Percentiles rank a stretch among this genome's conserved stretches.
phyloP scores from a whole-genome alignment of 2,797 vertebrate species.

The Sternotherus odoratus region DNA sequence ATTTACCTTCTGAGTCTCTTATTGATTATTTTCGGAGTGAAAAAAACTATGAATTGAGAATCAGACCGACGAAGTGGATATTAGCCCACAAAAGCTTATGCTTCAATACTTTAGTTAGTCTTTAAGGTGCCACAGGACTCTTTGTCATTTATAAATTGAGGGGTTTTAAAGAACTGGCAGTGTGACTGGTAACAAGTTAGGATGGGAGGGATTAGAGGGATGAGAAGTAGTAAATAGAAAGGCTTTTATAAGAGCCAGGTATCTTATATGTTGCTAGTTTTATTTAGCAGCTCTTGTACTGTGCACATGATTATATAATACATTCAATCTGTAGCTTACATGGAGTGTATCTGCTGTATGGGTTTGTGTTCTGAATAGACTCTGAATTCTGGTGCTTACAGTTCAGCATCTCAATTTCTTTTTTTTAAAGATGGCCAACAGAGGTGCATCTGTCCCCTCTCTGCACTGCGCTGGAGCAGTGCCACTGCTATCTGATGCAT shows the following conservation, averaged over 20 bases:
- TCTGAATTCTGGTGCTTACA: neutral
- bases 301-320: too few species aligned
- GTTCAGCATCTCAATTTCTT: neutral
- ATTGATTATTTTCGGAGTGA: neutral
- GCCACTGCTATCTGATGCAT: neutral
- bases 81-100: too few species aligned
- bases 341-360: neutral
- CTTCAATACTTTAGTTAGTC: too few species aligned
- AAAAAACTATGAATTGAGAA: too few species aligned
- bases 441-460: neutral
- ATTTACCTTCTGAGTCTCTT: neutral
- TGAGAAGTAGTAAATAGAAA: neutral
- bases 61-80: too few species aligned
- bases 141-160: too few species aligned
- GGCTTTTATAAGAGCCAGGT: neutral
- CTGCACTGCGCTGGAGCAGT: neutral
- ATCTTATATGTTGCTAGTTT: conserved; percentile 19
- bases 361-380: neutral
- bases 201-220: neutral
- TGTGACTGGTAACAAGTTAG: neutral
- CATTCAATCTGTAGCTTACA: too few species aligned
- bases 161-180: too few species aligned
- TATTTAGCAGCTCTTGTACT: neutral
- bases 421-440: neutral
- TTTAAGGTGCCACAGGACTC: too few species aligned